Conservation (phyloP, 2,888 invertebrate species). For the Microplitis deprimator region DNA sequence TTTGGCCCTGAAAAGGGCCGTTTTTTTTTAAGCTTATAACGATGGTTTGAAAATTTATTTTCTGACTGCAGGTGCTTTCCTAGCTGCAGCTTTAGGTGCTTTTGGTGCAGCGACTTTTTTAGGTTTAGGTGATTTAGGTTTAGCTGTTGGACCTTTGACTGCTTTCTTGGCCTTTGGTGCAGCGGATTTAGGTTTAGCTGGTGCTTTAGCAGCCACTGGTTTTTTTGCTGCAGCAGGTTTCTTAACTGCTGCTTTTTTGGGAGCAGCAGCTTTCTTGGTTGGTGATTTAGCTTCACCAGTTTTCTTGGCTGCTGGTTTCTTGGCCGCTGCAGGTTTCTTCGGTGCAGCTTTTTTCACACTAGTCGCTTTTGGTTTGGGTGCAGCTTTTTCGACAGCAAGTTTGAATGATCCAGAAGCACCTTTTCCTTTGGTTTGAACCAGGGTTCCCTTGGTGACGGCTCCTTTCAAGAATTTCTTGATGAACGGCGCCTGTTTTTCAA, state of each 20-base stretch:
- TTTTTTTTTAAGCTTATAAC: background rate
- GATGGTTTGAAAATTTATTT: background rate
- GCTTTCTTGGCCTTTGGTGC: background rate
- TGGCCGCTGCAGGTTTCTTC: background rate
- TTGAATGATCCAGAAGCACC: constrained; percentile 74
- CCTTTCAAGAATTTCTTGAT: constrained; percentile 76
- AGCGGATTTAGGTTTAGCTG: background rate
- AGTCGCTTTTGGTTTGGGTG: background rate
- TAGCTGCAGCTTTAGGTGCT: background rate
- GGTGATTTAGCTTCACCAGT: background rate
- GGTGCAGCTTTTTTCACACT: background rate
- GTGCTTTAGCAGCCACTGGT: background rate
- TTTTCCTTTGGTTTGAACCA: constrained; percentile 75
- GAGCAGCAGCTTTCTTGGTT: background rate
- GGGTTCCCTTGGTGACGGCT: constrained; percentile 73
- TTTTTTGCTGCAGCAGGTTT: background rate
- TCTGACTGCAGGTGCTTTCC: background rate
- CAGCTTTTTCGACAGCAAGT: constrained; percentile 73
- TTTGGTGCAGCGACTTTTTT: background rate
- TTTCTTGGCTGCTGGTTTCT: constrained; percentile 5
- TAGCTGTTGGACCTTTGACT: background rate
- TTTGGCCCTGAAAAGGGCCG: constrained; percentile 14
- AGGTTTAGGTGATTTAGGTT: background rate
- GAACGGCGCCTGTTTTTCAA: constrained; percentile 74
- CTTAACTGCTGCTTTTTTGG: background rate